These are phyloP conservation scores for Oophaga sylvatica DNA, from an alignment of 2,797 vertebrate species.

Conservation along the genomic window DNA sequence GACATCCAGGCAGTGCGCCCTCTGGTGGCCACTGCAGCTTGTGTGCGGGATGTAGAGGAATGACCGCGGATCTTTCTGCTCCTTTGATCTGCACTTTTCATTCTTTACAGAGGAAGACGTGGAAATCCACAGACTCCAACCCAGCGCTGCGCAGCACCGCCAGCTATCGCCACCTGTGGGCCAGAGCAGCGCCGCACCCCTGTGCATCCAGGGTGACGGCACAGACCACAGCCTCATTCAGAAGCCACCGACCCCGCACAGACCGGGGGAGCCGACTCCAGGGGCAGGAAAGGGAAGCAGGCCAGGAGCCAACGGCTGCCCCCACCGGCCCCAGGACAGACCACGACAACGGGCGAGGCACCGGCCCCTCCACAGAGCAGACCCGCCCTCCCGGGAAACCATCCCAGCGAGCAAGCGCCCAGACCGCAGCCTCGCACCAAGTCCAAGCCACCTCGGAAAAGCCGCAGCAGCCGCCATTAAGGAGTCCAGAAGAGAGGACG, in stretches of 20 bases:
- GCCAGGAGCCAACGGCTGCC: background rate
- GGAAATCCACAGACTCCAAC: background rate
- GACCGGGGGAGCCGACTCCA: background rate
- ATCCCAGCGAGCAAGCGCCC: background rate
- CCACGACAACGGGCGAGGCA: no score
- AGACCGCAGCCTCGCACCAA: conserved; percentile 6
- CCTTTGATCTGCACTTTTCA: background rate
- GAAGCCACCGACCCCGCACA: background rate
- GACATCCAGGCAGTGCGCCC: no score
- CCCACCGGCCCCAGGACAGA: background rate
- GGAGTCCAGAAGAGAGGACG: background rate
- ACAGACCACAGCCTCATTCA: background rate
- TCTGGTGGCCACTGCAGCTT: no score
- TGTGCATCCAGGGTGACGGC: background rate
- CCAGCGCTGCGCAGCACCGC: background rate
- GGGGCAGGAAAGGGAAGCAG: background rate
- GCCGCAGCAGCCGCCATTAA: background rate
- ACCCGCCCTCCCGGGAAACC: conserved; percentile 27
- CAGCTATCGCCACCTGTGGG: background rate
- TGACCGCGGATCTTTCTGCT: no score
- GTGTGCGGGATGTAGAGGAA: background rate
- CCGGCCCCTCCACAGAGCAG: background rate
- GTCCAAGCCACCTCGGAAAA: background rate
- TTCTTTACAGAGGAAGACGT: background rate
- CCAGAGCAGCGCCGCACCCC: background rate